Base-by-base conservation (phyloP, 2,113 vertebrate genomes). In the Choloepus hoffmanni region DNA sequence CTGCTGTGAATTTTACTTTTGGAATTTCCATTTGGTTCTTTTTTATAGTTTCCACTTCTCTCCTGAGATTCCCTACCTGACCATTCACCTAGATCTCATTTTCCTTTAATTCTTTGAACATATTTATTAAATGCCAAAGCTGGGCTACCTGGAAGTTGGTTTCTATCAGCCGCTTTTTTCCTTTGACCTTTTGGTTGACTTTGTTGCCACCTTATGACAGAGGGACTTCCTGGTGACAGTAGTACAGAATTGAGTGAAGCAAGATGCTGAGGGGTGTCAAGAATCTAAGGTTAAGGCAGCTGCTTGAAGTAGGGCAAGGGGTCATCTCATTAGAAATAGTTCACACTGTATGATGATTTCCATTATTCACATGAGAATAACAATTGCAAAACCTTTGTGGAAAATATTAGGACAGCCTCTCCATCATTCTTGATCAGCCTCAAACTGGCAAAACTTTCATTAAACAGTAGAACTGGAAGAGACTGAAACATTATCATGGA, bases 31-130 rank as follows among this genome's bases (percentile, higher is more conserved):
- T 33, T 85, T 85, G 13, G 11, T 91, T 79, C 40, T 68, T 72
- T 92, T 62, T 28, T 65, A 72, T 36, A 62, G n/a, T 74, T 95
- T 90, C 53, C n/a, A 5, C n/a, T 90, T 93, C 62, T 85, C 65
- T 81, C 15, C n/a, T 33, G 76, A 43, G 43, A 81, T 92, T 92
- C 30, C 18, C 21, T 58, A 65, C 48, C 65, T 53, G 14, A 12
- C 30, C 48, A 53, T 15, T 83, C 28, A 77, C 28, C 28, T 77
- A 53, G 15, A 50, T 16, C 74, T 33, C 12, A 81, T 77, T 95
- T 78, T 45, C 21, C 43, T 15, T 79, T 78, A 45, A 33, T 89
- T 89, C 72, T 92, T 63, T 55, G 2, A 90, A 62, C 12, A 33
- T 68, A 68, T 36, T 87, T 40, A 74, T 50, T 68, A n/a, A 26